Evolutionary conservation across 2,797 vertebrate genomes (phyloP), one percentile per base, ranked within the genome.

Genomic region (Agapornis canus): DNA sequence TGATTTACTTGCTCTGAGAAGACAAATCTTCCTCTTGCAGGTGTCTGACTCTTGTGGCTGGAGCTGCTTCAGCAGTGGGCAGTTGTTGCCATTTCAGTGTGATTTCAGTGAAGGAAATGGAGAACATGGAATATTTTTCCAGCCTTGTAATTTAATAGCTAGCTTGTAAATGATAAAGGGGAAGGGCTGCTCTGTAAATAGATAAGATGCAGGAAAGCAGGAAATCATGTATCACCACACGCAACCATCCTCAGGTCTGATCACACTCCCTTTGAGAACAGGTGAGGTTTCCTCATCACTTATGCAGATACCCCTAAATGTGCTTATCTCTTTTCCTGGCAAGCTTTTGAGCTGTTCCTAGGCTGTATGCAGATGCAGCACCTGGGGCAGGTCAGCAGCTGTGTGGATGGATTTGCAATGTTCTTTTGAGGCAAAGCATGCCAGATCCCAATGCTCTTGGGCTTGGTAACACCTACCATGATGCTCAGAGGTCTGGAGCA

Each of bases 1-100:
- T 57, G 47, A 78, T 94, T 92, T 91, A 27, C 31, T 92, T 12
- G 2, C 37, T 57, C 32, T 45, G 69, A 69, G 69, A 66, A 86
- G 42, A 29, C 27, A 40, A 29, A 37, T 26, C 54, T 21, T 79
- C 42, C 43, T 56, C 56, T 84, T 27, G 4, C 15, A 47, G 45
- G 20, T 48, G 75, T 68, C 25, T 8, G 3, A 83, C 32, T 81
- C 54, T 26, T 23, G 60, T 59, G 78, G 31, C 69, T 49, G 68
- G 37, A 78, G 47, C 31, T 0, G 0, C n/a, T 66, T 21, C 40
- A 42, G 57, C 43, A 22, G 54, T 29, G 7, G 72, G 43, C 68
- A 42, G 35, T 39, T 76, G 19, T 35, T 80, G 49, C 48, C 43
- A 5, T 57, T 64, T 39, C 63, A 57, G 22, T 75, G 70, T 17